Evolutionary conservation across 2,888 invertebrate genomes (phyloP).

Genomic region (Parnassius glacialis): DNA sequence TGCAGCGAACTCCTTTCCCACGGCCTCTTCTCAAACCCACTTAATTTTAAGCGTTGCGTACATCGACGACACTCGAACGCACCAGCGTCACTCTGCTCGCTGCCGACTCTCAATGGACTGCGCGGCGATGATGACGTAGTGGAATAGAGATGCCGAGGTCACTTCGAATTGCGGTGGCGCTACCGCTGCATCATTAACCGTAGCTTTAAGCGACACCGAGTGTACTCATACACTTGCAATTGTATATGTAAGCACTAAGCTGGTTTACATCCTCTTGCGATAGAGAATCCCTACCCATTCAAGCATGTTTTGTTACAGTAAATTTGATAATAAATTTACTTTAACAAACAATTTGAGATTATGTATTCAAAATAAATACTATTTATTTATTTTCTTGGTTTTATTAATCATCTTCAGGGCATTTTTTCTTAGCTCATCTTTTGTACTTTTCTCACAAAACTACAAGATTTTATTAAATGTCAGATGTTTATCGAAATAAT

Average conservation of each 20-base stretch:
- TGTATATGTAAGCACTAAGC: conserved; percentile 9
- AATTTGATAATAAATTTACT: neutral
- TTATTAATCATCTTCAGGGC: no score
- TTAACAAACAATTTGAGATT: neutral
- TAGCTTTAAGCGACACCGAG: conserved; percentile 14
- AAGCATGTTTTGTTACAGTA: conserved; percentile 6
- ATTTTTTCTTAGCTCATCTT: no score
- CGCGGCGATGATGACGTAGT: conserved; percentile 16
- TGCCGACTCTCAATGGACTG: conserved; percentile 7
- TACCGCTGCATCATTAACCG: conserved; percentile 19
- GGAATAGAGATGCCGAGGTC: conserved; percentile 26
- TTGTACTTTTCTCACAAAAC: no score
- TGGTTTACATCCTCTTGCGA: conserved; percentile 14
- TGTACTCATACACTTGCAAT: conserved; percentile 8
- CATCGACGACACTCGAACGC: conserved; percentile 45
- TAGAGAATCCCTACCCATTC: conserved; percentile 4
- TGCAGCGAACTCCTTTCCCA: conserved; percentile 53
- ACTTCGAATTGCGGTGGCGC: conserved; percentile 24
- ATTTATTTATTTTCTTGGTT: no score
- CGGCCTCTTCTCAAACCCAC: conserved; percentile 57
- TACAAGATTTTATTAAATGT: no score
- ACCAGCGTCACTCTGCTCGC: conserved; percentile 19
- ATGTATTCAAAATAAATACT: no score
- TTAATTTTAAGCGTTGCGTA: conserved; percentile 50
- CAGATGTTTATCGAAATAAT: no score